These are phyloP conservation scores for Puma concolor DNA, from an alignment of 2,113 vertebrate species.

Conservation along the genomic window DNA sequence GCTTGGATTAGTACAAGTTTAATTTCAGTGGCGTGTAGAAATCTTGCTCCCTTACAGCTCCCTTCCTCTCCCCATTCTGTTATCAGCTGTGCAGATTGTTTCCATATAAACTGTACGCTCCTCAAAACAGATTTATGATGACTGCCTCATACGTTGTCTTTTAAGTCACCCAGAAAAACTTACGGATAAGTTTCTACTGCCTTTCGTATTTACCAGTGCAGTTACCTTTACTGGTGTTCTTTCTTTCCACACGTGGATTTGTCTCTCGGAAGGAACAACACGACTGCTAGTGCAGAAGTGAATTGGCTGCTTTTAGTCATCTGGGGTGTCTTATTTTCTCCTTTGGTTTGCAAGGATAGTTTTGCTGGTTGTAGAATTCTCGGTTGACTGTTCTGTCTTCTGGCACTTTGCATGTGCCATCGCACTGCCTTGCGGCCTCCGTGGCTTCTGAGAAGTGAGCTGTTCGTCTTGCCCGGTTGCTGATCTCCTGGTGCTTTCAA, in stretches of 20 bases:
- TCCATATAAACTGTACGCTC: neutral
- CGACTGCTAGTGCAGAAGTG: neutral
- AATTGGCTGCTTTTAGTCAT: neutral
- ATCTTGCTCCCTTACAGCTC: neutral
- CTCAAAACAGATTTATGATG: neutral
- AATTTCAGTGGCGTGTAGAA: accelerated
- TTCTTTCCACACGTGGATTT: neutral
- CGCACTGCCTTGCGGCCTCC: no score
- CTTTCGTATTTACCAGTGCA: accelerated
- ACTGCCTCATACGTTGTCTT: neutral
- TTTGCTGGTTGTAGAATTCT: neutral
- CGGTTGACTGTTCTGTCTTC: neutral
- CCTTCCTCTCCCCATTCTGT: neutral
- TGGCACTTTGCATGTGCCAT: neutral
- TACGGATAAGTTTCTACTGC: neutral
- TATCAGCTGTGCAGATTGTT: accelerated
- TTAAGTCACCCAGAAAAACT: neutral
- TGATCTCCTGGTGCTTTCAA: neutral
- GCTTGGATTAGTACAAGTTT: neutral
- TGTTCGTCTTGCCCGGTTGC: no score
- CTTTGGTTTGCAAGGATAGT: neutral
- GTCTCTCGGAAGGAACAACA: neutral
- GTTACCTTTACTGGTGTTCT: neutral
- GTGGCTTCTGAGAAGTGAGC: neutral
- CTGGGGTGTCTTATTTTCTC: neutral